phyloP scores from a whole-genome alignment of 2,888 invertebrate genomes.

The Ophion obscuratus region DNA sequence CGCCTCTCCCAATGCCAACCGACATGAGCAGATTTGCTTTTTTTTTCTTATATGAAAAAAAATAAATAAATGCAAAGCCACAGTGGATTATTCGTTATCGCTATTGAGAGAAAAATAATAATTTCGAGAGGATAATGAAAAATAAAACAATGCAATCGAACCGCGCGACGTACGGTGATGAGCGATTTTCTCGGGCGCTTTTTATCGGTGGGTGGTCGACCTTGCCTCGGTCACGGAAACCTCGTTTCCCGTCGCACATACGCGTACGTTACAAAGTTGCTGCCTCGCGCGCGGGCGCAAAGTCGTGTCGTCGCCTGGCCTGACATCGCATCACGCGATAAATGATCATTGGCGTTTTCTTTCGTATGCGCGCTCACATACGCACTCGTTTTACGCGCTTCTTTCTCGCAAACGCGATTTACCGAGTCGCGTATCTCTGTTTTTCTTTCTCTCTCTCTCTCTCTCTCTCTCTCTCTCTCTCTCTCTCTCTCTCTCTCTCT shows the following conservation, averaged over 20 bases:
- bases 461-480: too few relatives aligned
- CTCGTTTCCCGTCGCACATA: slow-evolving; percentile 52
- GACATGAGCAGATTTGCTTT: background rate
- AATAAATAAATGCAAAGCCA: too few relatives aligned
- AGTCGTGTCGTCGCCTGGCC: slow-evolving; percentile 46
- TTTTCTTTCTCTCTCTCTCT: slow-evolving; percentile 21
- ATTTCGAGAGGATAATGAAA: background rate
- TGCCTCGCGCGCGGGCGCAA: slow-evolving; percentile 42
- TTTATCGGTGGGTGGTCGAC: slow-evolving; percentile 59
- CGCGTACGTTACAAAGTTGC: slow-evolving; percentile 65
- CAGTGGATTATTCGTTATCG: too few relatives aligned
- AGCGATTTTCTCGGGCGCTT: background rate
- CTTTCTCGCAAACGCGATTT: background rate
- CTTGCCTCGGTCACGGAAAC: slow-evolving; percentile 70
- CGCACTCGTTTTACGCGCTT: background rate
- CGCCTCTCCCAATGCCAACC: background rate
- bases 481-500: too few relatives aligned
- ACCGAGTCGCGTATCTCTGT: background rate
- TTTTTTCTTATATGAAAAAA: background rate
- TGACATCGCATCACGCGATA: slow-evolving; percentile 68
- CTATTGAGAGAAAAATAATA: background rate
- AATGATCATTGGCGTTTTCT: slow-evolving; percentile 46
- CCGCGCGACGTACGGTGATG: background rate
- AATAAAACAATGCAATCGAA: background rate
- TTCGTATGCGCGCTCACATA: background rate